phyloP scores from a whole-genome alignment of 2,888 invertebrate genomes.

The Muscina levida region DNA sequence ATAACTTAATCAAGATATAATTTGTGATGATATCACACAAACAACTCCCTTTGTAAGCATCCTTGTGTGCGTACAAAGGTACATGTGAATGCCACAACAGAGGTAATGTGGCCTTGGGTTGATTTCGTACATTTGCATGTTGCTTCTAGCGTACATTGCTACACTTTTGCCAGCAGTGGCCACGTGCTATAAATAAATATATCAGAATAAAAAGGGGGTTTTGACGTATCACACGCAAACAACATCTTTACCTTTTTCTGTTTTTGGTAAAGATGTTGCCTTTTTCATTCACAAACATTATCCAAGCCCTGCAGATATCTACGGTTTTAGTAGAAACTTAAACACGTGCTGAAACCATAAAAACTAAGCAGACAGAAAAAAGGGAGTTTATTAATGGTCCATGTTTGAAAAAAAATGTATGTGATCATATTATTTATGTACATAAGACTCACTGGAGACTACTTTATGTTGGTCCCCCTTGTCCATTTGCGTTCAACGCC shows the following conservation, averaged over 20 bases:
- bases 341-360: constrained; percentile 13
- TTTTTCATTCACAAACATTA: constrained; percentile 3
- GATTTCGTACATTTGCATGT: background rate
- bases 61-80: background rate
- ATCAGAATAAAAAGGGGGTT: background rate
- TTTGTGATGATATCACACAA: constrained; percentile 10
- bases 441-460: background rate
- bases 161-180: background rate
- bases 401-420: constrained; percentile 17
- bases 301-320: background rate
- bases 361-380: constrained; percentile 16
- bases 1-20: constrained; percentile 25
- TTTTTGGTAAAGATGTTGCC: background rate
- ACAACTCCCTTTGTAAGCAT: background rate
- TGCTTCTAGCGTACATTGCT: background rate
- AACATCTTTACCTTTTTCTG: constrained; percentile 7
- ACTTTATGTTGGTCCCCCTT: background rate
- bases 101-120: too few species aligned
- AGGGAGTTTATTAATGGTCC: constrained; percentile 1
- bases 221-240: background rate
- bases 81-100: background rate
- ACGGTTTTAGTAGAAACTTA: background rate
- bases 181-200: constrained; percentile 17
- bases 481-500: too few species aligned
- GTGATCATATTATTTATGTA: constrained; percentile 9